A percentile compares a stretch with the other conserved stretches of the same genome.
These are phyloP conservation scores for Dendrocincla tyrannina DNA, from an alignment of 2,797 vertebrate genomes.

Conservation along the genomic window DNA sequence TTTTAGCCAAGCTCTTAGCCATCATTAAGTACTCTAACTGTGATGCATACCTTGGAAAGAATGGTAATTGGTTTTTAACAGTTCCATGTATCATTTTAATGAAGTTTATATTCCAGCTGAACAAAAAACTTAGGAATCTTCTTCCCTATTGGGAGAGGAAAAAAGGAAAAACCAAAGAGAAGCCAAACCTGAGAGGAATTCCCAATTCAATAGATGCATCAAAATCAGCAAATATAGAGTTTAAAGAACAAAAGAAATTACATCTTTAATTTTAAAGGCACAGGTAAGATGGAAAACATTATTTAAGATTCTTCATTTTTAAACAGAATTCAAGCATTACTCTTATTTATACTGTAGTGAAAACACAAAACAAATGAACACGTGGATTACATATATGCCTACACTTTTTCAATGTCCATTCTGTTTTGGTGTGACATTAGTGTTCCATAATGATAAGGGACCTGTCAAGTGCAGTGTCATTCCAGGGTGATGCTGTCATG, in stretches of 20 bases:
- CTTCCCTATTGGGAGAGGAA: slow-evolving; percentile 80
- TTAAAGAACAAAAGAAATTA: background rate
- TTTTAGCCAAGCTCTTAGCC: background rate
- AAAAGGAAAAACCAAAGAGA: background rate
- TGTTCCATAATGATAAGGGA: background rate
- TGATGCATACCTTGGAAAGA: slow-evolving; percentile 85
- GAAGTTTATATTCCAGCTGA: slow-evolving; percentile 89
- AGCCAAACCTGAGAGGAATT: background rate
- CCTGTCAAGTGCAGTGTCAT: background rate
- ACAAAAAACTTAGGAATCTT: slow-evolving; percentile 92
- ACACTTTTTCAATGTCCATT: background rate
- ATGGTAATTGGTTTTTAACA: slow-evolving; percentile 93
- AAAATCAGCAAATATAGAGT: background rate
- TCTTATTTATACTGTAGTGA: background rate
- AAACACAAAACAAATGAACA: background rate
- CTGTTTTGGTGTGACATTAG: background rate
- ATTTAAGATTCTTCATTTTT: background rate
- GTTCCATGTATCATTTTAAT: slow-evolving; percentile 91
- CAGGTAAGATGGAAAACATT: background rate
- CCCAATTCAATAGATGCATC: background rate
- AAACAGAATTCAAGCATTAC: background rate
- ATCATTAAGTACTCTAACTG: background rate
- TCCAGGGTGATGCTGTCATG: background rate
- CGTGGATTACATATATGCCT: background rate
- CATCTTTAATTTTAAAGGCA: background rate